phyloP scores from a whole-genome alignment of 2,797 vertebrate species.

The Xiphorhynchus erythropygius region DNA sequence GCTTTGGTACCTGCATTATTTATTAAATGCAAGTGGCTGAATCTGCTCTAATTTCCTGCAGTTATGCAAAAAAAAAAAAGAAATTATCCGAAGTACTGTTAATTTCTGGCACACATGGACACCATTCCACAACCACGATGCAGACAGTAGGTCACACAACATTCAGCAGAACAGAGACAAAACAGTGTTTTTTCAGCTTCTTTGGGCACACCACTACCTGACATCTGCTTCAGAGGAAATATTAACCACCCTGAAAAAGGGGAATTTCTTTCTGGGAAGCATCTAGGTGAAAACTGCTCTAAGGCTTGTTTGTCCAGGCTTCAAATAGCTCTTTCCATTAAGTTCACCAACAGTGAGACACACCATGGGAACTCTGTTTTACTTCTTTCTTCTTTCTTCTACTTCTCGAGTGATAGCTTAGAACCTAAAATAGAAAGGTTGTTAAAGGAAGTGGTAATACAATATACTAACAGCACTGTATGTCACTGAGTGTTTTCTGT shows the following conservation, averaged over 20 bases:
- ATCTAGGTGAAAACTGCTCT: background rate
- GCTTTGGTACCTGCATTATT: background rate
- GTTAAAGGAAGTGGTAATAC: background rate
- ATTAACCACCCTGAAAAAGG: background rate
- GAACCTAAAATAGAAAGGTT: background rate
- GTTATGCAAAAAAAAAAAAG: background rate
- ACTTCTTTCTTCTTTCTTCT: background rate
- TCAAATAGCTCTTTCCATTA: background rate
- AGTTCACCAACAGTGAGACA: background rate
- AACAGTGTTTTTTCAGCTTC: background rate
- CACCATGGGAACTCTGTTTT: accelerated
- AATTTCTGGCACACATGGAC: background rate
- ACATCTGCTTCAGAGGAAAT: background rate
- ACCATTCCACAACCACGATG: background rate
- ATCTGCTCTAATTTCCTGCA: background rate
- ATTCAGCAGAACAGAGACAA: background rate
- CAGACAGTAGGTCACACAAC: background rate
- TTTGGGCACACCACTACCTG: background rate
- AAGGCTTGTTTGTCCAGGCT: background rate
- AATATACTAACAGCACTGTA: background rate
- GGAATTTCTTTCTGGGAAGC: background rate
- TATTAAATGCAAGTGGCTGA: background rate
- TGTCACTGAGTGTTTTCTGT: background rate
- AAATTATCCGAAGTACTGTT: background rate
- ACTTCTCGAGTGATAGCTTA: background rate